A percentile compares a stretch with the other conserved stretches of the same genome.
Evolutionary conservation across 2,113 vertebrate species (phyloP).

Genomic region (Cephalopholis sonnerati): DNA sequence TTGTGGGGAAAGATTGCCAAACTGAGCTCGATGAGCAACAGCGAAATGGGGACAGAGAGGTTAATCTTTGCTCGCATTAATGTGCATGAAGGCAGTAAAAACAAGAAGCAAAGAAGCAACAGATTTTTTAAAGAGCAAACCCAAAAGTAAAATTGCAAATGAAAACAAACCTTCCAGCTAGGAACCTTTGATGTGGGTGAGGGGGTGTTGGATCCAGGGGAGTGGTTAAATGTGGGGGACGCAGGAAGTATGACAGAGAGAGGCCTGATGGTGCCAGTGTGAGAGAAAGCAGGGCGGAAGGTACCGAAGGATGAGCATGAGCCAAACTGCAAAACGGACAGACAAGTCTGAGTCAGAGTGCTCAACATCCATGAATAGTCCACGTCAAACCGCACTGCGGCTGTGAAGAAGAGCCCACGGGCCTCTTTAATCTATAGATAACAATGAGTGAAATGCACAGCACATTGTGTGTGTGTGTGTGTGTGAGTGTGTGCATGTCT

Average conservation of each 20-base stretch:
- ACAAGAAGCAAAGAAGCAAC: conserved; percentile 70
- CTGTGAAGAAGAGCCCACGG: conserved; percentile 32
- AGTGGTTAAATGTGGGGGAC: conserved; percentile 87
- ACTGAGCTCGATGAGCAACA: conserved; percentile 52
- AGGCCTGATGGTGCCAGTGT: conserved; percentile 87
- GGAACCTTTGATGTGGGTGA: conserved; percentile 88
- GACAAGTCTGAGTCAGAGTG: conserved; percentile 79
- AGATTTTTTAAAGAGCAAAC: conserved; percentile 50
- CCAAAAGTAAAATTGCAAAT: conserved; percentile 79
- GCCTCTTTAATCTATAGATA: conserved; percentile 48
- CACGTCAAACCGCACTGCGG: conserved; percentile 36
- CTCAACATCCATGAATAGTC: conserved; percentile 64
- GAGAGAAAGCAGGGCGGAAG: conserved; percentile 87
- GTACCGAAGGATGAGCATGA: conserved; percentile 88
- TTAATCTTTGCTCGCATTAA: conserved; percentile 34
- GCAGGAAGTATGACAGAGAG: conserved; percentile 87
- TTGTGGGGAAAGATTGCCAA: conserved; percentile 62
- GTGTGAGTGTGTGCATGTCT: conserved; percentile 10
- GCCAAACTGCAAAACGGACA: conserved; percentile 88
- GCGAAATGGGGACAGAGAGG: conserved; percentile 54
- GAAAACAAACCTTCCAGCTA: conserved; percentile 90
- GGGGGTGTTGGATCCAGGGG: conserved; percentile 86
- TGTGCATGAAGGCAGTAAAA: conserved; percentile 51
- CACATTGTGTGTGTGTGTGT: neutral
- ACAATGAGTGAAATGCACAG: conserved; percentile 50